Base-by-base conservation (phyloP, 2,113 vertebrate species). In the Gobiocypris rarus region DNA sequence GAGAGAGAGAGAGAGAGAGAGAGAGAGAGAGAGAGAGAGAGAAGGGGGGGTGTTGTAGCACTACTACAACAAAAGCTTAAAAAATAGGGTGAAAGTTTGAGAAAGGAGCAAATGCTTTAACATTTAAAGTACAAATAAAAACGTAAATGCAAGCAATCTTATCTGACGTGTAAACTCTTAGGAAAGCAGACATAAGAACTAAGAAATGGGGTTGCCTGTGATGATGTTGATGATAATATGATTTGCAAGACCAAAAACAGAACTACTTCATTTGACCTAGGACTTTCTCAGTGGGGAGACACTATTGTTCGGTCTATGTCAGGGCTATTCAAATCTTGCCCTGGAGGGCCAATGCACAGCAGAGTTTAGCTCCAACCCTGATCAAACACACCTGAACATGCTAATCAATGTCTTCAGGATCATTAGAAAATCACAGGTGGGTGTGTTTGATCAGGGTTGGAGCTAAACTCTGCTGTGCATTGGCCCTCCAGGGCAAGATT, bases 61-160 rank as follows among this genome's bases (percentile, higher is more conserved):
- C 48, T 11, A 22, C 50, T 74, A 65, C 59, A 61, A 77, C 9
- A 77, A 26, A 50, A 7, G 31, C 41, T 50, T 50, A 50, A 69
- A 41, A 69, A 84, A 84, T 10, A 76, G 77, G 17, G 59, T 82
- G 76, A 52, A 65, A 65, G 83, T 31, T 82, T 78, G 63, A 78
- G 78, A 73, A 28, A 84, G 15, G 43, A 77, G 61, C 19, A 75
- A 43, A 70, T 50, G 38, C 56, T 75, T 83, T 81, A 81, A 56
- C 24, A 50, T 31, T 75, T 75, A 31, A 75, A 54, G 9, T 75
- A 75, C 14, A 54, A 31, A 56, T 54, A 56, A 14, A 38, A 50
- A 24, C 28, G 7, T 28, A n/a, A 28, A 24, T 17, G 43, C 13
- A 15, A 48, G 11, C n/a, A 45, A 73, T 73, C 13, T 7, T 26